Percentiles rank a stretch among this genome's conserved stretches.
phyloP scores from a whole-genome alignment of 1,140 invertebrate species.

The Bactericera cockerelli region DNA sequence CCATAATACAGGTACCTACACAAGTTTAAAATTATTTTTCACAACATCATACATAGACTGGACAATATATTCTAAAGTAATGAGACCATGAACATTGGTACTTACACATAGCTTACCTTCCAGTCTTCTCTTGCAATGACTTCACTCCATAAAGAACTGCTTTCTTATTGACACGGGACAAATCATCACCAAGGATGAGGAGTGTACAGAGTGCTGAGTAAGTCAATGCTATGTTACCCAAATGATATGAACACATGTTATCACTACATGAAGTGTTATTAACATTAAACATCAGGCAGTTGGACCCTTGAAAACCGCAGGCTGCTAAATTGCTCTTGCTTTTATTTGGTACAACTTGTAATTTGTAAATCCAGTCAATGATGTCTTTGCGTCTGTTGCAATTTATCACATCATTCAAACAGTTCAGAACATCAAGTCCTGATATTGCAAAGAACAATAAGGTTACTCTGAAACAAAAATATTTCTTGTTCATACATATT shows the following conservation, averaged over 20 bases:
- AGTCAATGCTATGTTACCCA: constrained; percentile 79
- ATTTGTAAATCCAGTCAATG: constrained; percentile 14
- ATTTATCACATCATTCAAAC: constrained; percentile 46
- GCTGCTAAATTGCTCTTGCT: constrained; percentile 24
- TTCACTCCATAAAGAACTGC: constrained; percentile 56
- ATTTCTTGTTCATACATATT: no score
- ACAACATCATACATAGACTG: no score
- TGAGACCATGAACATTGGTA: no score
- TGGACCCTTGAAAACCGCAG: constrained; percentile 59
- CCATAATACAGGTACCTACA: no score
- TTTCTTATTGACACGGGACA: constrained; percentile 60
- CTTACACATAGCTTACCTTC: constrained; percentile 39
- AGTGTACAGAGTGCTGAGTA: constrained; percentile 80
- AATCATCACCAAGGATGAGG: constrained; percentile 80
- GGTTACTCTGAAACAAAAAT: constrained; percentile 50
- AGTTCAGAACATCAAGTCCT: constrained; percentile 69
- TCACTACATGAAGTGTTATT: constrained; percentile 31
- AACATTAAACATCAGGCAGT: no score
- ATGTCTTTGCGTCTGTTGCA: constrained; percentile 31
- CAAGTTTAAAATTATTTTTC: no score
- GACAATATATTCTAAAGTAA: no score
- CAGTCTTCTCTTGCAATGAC: constrained; percentile 39
- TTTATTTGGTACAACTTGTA: constrained; percentile 29
- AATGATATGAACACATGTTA: constrained; percentile 35
- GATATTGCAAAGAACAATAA: constrained; percentile 80